Evolutionary conservation across 1,140 invertebrate species (phyloP), one percentile per base, ranked within the genome.

Genomic region (Chironomus tepperi): DNA sequence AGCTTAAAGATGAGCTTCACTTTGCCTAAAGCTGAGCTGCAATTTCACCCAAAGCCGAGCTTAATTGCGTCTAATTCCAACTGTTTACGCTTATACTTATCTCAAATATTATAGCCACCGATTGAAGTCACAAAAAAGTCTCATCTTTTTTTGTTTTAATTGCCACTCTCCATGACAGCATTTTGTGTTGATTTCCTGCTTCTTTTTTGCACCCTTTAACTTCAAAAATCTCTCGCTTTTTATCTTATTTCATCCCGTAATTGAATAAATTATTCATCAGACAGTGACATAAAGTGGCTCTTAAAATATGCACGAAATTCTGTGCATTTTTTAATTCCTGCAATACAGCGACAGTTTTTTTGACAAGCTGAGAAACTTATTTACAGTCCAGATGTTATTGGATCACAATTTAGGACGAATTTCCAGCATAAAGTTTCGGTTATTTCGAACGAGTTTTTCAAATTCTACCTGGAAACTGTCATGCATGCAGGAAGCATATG

Each of bases 401-500:
- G 24, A 57, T 5, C 47, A n/a, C 47, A 57, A 15, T 12, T 34
- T 2, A 34, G 24, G 24, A 34, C 24, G 5, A 5, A 34, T 34
- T 34, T 34, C 5, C 47, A 57, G 43, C 43, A 12, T 47, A 8
- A 8, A 47, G 9, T 47, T 47, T 47, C 15, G 43, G 9, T 12
- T n/a, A 57, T n/a, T 57, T 57, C 5, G n/a, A 57, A 57, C n/a
- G n/a, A 57, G n/a, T 57, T 57, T 57, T 57, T 57, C 47, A 34
- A n/a, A 2, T 34, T 57, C n/a, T 57, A 57, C 47, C 47, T 57
- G 47, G 15, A n/a, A 57, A 57, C 12, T 57, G 47, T 15, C 47
- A 57, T n/a, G n/a, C n/a, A n/a, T 57, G 47, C 47, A 57, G 47
- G 47, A 57, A 57, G 47, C 47, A 57, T 57, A 57, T 57, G 47